Evolutionary conservation across 2,888 invertebrate genomes (phyloP).

Genomic region (Drosophila picticornis): DNA sequence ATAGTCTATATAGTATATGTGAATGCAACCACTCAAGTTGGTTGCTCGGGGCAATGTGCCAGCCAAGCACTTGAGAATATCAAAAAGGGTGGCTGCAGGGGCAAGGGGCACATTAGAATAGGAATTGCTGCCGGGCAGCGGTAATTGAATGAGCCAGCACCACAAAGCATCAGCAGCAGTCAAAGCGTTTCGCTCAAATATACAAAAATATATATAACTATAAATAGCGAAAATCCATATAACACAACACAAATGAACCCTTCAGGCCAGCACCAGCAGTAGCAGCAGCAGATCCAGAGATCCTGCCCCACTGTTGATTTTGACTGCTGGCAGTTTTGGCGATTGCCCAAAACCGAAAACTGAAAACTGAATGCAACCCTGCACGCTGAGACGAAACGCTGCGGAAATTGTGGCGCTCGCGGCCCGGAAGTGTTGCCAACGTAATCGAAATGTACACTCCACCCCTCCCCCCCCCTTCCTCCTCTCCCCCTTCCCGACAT

Average conservation of each 20-base stretch:
- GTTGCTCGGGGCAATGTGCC: constrained; percentile 64
- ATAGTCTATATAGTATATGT: not conserved
- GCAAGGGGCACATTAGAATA: constrained; percentile 50
- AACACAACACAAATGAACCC: constrained; percentile 68
- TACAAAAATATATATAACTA: constrained; percentile 25
- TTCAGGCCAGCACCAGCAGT: constrained; percentile 46
- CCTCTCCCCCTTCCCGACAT: not conserved
- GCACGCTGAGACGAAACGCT: constrained; percentile 13
- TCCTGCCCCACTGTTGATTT: constrained; percentile 39
- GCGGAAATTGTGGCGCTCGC: constrained; percentile 77
- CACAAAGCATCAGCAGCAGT: constrained; percentile 44
- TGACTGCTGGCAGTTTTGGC: constrained; percentile 67
- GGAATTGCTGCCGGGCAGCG: constrained; percentile 66
- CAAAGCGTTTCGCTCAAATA: constrained; percentile 55
- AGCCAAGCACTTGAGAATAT: constrained; percentile 73
- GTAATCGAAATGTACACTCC: constrained; percentile 71
- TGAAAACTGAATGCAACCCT: not conserved
- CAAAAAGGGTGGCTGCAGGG: constrained; percentile 18
- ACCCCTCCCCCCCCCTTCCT: not conserved
- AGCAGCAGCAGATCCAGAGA: constrained; percentile 26
- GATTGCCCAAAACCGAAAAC: constrained; percentile 40
- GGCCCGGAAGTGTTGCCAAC: constrained; percentile 77
- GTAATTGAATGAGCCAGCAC: constrained; percentile 73
- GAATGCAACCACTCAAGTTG: constrained; percentile 45
- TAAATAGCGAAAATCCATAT: constrained; percentile 3